Evolutionary conservation across 1,140 invertebrate species (phyloP).

Genomic region (Drosophila baimaii): DNA sequence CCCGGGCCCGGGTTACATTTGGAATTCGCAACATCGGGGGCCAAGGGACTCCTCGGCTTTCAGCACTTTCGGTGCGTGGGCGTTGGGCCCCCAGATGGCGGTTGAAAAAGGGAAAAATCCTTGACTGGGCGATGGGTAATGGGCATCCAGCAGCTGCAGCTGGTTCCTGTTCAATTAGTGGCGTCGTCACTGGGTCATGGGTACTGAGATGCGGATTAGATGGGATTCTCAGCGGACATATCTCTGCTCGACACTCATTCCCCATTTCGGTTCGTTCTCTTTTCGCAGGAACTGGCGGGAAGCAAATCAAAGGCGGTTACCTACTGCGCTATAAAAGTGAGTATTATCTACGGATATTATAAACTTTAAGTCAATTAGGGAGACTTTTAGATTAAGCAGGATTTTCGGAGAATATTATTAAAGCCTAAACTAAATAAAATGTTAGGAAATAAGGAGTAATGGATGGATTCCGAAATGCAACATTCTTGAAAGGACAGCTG

Average conservation of each 20-base stretch:
- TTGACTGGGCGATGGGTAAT: constrained; percentile 30
- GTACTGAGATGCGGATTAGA: constrained; percentile 23
- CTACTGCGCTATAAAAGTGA: constrained; percentile 88
- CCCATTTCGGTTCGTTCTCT: background rate
- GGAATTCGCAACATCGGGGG: constrained; percentile 12
- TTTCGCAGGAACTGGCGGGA: constrained; percentile 86
- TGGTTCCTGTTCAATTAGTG: constrained; percentile 38
- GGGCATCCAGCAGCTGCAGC: constrained; percentile 20
- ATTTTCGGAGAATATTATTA: no score
- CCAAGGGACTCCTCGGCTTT: background rate
- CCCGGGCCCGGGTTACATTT: constrained; percentile 6
- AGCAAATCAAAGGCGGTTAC: constrained; percentile 88
- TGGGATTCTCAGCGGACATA: constrained; percentile 29
- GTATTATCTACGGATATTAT: constrained; percentile 68
- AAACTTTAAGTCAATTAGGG: background rate
- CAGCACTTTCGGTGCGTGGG: constrained; percentile 23
- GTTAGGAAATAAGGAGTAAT: background rate
- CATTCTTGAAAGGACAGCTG: constrained; percentile 4
- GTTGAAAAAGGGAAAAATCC: constrained; percentile 5
- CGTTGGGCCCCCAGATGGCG: background rate
- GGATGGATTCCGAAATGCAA: background rate
- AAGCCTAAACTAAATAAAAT: background rate
- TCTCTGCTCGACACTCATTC: background rate
- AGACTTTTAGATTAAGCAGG: no score
- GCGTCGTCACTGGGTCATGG: constrained; percentile 25